Evolutionary conservation across 1,140 invertebrate species (phyloP), one percentile per base, ranked within the genome.

Genomic region (Meloidogyne exigua): DNA sequence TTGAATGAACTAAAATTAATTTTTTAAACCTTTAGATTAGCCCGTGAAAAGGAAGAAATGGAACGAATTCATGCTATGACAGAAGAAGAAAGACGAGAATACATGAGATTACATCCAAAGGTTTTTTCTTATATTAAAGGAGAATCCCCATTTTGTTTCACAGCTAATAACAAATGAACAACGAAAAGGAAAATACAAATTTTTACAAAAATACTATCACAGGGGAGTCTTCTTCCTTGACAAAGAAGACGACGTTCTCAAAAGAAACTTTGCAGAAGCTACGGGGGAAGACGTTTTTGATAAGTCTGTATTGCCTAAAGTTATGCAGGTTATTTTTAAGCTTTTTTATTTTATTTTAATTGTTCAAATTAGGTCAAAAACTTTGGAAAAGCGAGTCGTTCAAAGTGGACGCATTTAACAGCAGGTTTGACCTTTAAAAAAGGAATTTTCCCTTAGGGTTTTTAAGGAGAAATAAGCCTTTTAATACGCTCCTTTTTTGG

Each of bases 261-360:
- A 95, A 87, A 91, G 96, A 87, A 95, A 99, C 88, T 98, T 96
- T 88, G 94, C 96, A 11, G 93, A 93, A 80, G 93, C 96, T 0
- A 99, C 97, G 0, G 88, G 99, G 76, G 97, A 99, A 85, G 97
- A 99, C 91, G 95, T 98, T 87, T 99, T 99, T 89, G 95, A 99
- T 87, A 99, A 99, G 89, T 96, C 95, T 64, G 93, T 98, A 80
- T 88, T 99, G 72, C 97, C 97, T 7, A 97, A 98, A 91, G 96
- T 99, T 77, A 99, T 99, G 96, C 96, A 99, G 91, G 91, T 91
- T 25, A 12, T 23, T n/a, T n/a, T n/a, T n/a, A n/a, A n/a, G n/a
- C n/a, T n/a, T 42, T 26, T 42, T 23, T n/a, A 42, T 9, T 62
- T 15, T 57, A 42, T 23, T 87, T 69, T 69, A 36, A 21, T 39